Conservation (phyloP, 2,797 vertebrate species). For the Sebastolobus altivelis region DNA sequence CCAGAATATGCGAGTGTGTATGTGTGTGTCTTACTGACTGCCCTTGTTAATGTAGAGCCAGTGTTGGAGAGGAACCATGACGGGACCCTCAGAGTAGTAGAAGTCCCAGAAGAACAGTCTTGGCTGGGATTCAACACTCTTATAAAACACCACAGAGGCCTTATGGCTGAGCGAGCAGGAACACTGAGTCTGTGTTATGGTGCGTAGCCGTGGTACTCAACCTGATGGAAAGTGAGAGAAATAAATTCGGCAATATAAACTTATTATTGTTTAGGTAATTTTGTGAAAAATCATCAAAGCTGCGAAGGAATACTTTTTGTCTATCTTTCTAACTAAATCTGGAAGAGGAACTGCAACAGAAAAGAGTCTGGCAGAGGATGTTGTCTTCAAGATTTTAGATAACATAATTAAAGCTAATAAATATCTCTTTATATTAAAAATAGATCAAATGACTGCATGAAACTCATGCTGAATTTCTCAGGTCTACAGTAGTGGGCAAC, state of each 20-base stretch:
- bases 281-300: slow-evolving; percentile 18
- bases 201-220: background rate
- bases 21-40: slow-evolving; percentile 45
- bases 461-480: background rate
- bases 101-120: slow-evolving; percentile 45
- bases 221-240: slow-evolving; percentile 27
- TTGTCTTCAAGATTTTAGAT: background rate
- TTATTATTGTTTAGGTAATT: background rate
- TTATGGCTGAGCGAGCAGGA: slow-evolving; percentile 53
- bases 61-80: slow-evolving; percentile 52
- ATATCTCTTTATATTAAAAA: background rate
- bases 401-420: background rate
- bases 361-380: background rate
- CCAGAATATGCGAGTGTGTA: background rate
- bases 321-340: background rate
- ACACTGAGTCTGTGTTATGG: slow-evolving; percentile 40
- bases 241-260: slow-evolving; percentile 1
- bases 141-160: slow-evolving; percentile 49
- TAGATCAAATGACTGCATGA: background rate
- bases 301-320: background rate
- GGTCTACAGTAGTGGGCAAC: background rate
- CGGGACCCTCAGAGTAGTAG: slow-evolving; percentile 46
- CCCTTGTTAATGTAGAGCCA: slow-evolving; percentile 48
- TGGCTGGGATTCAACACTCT: slow-evolving; percentile 53
- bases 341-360: background rate